Evolutionary conservation across 2,888 invertebrate genomes (phyloP).

Genomic region (Hyles lineata): DNA sequence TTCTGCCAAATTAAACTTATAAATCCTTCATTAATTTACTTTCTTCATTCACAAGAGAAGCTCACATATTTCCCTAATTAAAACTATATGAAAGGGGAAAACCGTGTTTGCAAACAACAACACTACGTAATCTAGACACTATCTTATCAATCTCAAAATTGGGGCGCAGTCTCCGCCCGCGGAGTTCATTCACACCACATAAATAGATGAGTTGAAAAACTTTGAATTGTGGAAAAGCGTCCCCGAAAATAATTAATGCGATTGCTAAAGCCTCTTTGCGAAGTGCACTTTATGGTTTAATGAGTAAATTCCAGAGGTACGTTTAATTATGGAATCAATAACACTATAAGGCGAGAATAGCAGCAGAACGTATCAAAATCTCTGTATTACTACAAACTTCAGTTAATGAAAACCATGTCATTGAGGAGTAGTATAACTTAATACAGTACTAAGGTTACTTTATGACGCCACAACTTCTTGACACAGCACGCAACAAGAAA

Average conservation of each 20-base stretch:
- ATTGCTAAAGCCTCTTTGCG: not conserved
- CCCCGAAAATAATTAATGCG: not conserved
- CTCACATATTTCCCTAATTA: not conserved
- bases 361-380: not conserved
- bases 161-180: slow-evolving; percentile 4
- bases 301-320: not conserved
- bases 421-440: not conserved
- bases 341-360: not conserved
- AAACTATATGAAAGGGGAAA: slow-evolving; percentile 1
- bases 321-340: not conserved
- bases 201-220: slow-evolving; percentile 11
- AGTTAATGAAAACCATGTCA: too few relatives aligned
- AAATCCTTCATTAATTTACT: not conserved
- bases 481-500: not conserved
- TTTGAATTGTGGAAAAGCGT: not conserved
- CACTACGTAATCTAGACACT: slow-evolving; percentile 10
- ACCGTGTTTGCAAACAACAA: slow-evolving; percentile 20
- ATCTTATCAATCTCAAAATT: slow-evolving; percentile 26
- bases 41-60: not conserved
- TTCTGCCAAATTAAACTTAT: not conserved
- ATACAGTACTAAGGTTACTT: not conserved
- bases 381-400: not conserved
- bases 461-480: not conserved
- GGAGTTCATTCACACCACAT: slow-evolving; percentile 21
- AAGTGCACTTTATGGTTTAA: not conserved